Percentiles rank a stretch among this genome's conserved stretches.
Conservation (phyloP, 2,888 invertebrate genomes). For the Diachrysia chrysitis region DNA sequence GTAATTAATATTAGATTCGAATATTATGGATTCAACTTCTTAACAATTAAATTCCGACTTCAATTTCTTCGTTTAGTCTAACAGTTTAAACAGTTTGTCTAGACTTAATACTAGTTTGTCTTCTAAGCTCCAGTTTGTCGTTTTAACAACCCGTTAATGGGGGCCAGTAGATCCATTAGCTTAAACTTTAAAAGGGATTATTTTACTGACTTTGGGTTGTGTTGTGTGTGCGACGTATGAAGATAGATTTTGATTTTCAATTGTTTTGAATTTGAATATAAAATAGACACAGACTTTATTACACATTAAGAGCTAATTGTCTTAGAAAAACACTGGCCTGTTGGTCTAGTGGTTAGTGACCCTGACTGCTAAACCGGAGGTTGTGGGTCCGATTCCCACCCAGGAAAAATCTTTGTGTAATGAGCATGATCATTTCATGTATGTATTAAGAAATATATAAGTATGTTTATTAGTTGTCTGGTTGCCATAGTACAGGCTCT, state of each 20-base stretch:
- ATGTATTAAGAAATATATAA: no score
- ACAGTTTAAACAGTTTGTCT: background rate
- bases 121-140: background rate
- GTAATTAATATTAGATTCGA: no score
- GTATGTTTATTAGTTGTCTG: no score
- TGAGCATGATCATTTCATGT: no score
- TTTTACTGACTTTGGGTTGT: slow-evolving; percentile 25
- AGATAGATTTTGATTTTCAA: background rate
- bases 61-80: background rate
- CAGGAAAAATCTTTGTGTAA: no score
- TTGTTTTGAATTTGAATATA: background rate
- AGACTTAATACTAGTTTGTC: background rate
- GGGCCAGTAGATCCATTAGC: slow-evolving; percentile 34
- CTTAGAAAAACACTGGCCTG: no score
- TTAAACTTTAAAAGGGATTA: slow-evolving; percentile 41
- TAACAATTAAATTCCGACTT: no score
- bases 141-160: slow-evolving; percentile 41
- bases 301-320: background rate
- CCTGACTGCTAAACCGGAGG: no score
- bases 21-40: no score
- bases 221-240: slow-evolving; percentile 3
- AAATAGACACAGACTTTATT: background rate
- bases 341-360: no score
- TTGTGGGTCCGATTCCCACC: no score
- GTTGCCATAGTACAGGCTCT: no score